phyloP scores from a whole-genome alignment of 2,113 vertebrate species.

The Phoxinus phoxinus region DNA sequence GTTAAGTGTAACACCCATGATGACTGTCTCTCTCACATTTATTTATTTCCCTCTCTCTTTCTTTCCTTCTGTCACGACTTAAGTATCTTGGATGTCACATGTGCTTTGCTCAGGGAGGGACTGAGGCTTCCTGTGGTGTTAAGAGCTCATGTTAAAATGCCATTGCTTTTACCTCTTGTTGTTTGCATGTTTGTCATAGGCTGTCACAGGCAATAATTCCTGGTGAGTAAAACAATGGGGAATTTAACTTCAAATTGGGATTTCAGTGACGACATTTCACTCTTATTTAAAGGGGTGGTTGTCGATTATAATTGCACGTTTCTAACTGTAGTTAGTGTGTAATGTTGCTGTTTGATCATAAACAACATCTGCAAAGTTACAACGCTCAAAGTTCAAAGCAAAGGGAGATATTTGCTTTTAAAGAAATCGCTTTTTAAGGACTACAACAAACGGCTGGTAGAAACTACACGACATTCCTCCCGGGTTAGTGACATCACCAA shows the following conservation, averaged over 20 bases:
- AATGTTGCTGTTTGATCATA: too few relatives aligned
- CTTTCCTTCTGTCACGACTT: neutral
- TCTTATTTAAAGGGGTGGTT: neutral
- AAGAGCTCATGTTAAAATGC: constrained; percentile 21
- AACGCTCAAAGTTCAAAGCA: too few relatives aligned
- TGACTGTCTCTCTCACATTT: neutral
- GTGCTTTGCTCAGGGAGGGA: constrained; percentile 3
- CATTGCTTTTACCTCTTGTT: neutral
- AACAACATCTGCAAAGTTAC: too few relatives aligned
- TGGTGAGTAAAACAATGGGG: neutral
- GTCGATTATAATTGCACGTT: too few relatives aligned
- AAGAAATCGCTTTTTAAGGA: too few relatives aligned
- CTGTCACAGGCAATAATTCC: neutral
- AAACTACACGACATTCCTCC: too few relatives aligned
- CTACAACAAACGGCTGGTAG: too few relatives aligned
- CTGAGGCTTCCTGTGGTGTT: neutral
- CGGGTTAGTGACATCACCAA: too few relatives aligned
- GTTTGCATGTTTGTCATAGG: neutral
- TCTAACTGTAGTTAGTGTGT: too few relatives aligned
- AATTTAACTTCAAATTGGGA: neutral
- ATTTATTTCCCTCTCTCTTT: neutral
- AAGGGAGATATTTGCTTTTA: too few relatives aligned
- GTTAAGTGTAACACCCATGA: neutral
- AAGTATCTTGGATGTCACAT: neutral
- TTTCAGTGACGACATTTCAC: neutral